phyloP scores from a whole-genome alignment of 1,140 invertebrate genomes.

The Druon quercuslanigerum region DNA sequence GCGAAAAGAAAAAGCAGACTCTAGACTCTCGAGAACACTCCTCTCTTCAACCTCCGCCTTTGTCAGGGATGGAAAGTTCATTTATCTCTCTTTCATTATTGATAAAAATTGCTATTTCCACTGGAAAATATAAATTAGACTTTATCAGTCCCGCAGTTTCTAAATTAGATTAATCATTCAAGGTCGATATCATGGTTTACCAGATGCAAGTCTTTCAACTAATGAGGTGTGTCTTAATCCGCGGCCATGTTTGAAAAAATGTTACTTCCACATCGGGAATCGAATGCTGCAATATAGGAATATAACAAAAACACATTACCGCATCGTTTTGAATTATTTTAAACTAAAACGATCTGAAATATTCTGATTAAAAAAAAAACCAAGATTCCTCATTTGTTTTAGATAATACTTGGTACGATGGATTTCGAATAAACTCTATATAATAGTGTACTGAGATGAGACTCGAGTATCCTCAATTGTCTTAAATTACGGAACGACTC shows the following conservation, averaged over 20 bases:
- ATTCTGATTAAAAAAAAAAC: no score
- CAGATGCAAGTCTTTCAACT: background rate
- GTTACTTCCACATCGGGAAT: no score
- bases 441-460: no score
- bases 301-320: no score
- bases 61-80: no score
- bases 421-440: background rate
- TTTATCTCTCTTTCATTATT: no score
- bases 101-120: background rate
- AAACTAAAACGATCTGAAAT: no score
- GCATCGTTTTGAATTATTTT: no score
- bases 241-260: background rate
- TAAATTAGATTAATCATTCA: background rate
- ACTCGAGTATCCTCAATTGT: background rate
- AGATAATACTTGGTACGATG: background rate
- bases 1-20: conserved; percentile 12
- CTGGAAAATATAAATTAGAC: background rate
- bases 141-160: background rate
- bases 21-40: background rate
- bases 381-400: no score
- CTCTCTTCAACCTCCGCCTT: conserved; percentile 33
- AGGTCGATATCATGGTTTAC: background rate
- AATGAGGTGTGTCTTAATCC: background rate
- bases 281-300: no score
- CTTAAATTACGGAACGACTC: conserved; percentile 14